phyloP scores from a whole-genome alignment of 2,888 invertebrate species.

The Ophion slaviceki region DNA sequence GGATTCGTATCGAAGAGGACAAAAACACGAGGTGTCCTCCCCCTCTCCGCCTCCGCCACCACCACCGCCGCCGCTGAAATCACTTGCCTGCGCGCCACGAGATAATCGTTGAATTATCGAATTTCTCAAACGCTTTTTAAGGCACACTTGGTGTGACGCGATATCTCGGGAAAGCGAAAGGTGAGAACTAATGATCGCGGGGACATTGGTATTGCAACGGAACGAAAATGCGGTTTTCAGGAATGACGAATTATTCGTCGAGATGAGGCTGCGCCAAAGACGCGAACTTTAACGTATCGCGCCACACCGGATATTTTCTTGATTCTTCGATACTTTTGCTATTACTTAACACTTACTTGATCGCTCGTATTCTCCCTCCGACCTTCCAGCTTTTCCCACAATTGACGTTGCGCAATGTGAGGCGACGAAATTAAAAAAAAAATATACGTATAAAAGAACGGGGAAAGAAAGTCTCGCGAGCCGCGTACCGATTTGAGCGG shows the following conservation, averaged over 20 bases:
- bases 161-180: not conserved
- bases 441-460: constrained; percentile 7
- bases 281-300: not conserved
- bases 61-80: constrained; percentile 13
- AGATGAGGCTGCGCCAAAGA: constrained; percentile 18
- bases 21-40: constrained; percentile 77
- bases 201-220: not conserved
- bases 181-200: not conserved
- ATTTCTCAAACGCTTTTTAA: constrained; percentile 22
- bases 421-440: not conserved
- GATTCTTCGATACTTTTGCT: constrained; percentile 16
- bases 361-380: not conserved
- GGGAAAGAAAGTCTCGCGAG: constrained; percentile 22
- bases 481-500: constrained; percentile 45
- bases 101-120: constrained; percentile 38
- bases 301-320: not conserved
- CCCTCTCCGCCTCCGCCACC: constrained; percentile 31
- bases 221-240: not conserved
- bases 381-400: not conserved
- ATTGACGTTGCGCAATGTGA: not conserved
- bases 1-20: constrained; percentile 72
- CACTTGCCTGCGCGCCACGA: constrained; percentile 26
- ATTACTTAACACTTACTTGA: constrained; percentile 19
- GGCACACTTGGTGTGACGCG: not conserved
- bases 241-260: not conserved